Evolutionary conservation across 2,797 vertebrate genomes (phyloP), one percentile per base, ranked within the genome.

Genomic region (Lepus oiostolus): DNA sequence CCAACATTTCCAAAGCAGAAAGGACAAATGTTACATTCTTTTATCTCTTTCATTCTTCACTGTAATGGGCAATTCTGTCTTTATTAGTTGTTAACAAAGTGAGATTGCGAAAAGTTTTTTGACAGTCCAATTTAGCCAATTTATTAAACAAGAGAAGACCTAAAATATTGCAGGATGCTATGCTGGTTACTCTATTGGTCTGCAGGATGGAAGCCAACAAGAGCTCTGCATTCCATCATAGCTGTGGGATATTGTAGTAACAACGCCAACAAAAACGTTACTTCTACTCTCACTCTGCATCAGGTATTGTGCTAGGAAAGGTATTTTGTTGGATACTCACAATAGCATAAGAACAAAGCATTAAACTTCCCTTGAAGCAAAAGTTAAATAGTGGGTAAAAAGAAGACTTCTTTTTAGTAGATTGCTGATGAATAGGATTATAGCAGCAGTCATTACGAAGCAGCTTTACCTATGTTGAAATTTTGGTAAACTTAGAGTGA

Each of bases 321-420:
- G 16, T 47, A 7, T 38, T 86, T 68, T 50, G 32, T 62, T 81
- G 89, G 63, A 60, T 74, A 87, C 70, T 81, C 42, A 62, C 50
- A 58, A 52, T 8, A 28, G 30, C 79, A 47, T 60, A 62, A 42
- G 21, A 91, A 76, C 12, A 32, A 86, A 63, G 54, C 60, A 54
- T 38, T 62, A 26, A 68, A 58, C 54, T 92, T 88, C 26, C 72
- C 83, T 91, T 75, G 75, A 93, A 93, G 62, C 63, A 67, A 68
- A 91, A 32, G n/a, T 86, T 47, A 90, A 90, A 35, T 17, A 93
- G n/a, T 52, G 17, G 32, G 63, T 81, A 65, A 90, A 89, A 92
- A 24, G 30, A 89, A 94, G 28, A 77, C 50, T 68, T 86, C 22
- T 79, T 62, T 88, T 67, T 47, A 22, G 5, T 16, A 63, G 54